These are phyloP conservation scores for Formica aserva DNA, from an alignment of 2,888 invertebrate species.

Conservation along the genomic window DNA sequence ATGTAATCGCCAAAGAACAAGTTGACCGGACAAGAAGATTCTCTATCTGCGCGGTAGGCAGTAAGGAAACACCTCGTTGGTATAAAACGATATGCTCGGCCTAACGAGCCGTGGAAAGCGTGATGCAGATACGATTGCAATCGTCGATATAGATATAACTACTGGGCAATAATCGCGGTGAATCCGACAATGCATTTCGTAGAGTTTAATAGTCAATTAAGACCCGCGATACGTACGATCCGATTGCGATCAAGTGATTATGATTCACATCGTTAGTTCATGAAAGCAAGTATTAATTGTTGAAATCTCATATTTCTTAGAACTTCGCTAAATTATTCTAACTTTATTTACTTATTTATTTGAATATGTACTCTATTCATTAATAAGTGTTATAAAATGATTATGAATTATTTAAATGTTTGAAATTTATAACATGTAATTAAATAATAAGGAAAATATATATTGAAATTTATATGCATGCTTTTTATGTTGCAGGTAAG, in stretches of 20 bases:
- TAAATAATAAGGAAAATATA: slow-evolving; percentile 3
- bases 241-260: slow-evolving; percentile 44
- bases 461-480: background rate
- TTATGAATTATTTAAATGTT: background rate
- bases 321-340: background rate
- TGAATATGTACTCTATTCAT: background rate
- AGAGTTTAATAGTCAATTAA: slow-evolving; percentile 43
- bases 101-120: slow-evolving; percentile 75
- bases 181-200: slow-evolving; percentile 63
- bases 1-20: slow-evolving; percentile 83
- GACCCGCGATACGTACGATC: slow-evolving; percentile 1
- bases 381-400: background rate
- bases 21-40: slow-evolving; percentile 82
- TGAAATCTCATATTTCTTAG: slow-evolving; percentile 14
- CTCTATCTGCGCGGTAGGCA: slow-evolving; percentile 82
- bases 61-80: slow-evolving; percentile 87
- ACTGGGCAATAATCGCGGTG: slow-evolving; percentile 61
- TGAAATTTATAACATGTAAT: slow-evolving; percentile 8
- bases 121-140: slow-evolving; percentile 71
- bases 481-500: slow-evolving; percentile 45
- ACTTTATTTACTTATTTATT: background rate
- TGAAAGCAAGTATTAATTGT: slow-evolving; percentile 19
- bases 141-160: slow-evolving; percentile 76
- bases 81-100: slow-evolving; percentile 83
- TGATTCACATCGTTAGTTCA: slow-evolving; percentile 24